Conservation (phyloP, 2,113 vertebrate genomes). For the Coturnix japonica region DNA sequence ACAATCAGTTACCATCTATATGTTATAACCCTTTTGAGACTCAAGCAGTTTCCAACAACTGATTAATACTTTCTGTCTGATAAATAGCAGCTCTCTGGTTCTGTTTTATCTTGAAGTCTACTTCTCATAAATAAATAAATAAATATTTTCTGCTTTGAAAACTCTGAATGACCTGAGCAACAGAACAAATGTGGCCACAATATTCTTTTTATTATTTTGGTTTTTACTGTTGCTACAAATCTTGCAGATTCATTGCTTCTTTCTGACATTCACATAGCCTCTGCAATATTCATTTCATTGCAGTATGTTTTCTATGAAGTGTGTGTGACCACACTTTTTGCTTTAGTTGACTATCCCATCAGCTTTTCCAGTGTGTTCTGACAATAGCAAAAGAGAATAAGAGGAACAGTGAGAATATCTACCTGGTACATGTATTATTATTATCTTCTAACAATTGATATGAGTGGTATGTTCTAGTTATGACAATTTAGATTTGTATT, state of each 20-base stretch:
- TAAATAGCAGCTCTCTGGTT: slow-evolving; percentile 40
- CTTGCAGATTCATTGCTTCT: neutral
- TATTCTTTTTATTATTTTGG: neutral
- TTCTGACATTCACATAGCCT: neutral
- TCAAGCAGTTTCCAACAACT: neutral
- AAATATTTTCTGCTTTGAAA: neutral
- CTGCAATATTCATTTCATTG: neutral
- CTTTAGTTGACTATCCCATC: neutral
- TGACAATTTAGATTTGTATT: neutral
- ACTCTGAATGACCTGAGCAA: neutral
- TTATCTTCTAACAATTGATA: neutral
- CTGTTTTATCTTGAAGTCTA: slow-evolving; percentile 5
- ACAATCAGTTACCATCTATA: slow-evolving; percentile 33
- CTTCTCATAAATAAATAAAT: neutral
- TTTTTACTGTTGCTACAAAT: neutral
- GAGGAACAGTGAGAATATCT: neutral
- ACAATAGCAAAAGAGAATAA: neutral
- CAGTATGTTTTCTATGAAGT: neutral
- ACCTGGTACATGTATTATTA: neutral
- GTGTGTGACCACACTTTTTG: neutral
- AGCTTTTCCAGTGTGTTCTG: neutral
- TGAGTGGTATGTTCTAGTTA: neutral
- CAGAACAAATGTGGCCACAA: neutral
- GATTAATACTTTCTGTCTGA: slow-evolving; percentile 4
- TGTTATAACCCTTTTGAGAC: slow-evolving; percentile 1